Conservation (phyloP, 1,140 invertebrate genomes). For the Rhizoglyphus robini region DNA sequence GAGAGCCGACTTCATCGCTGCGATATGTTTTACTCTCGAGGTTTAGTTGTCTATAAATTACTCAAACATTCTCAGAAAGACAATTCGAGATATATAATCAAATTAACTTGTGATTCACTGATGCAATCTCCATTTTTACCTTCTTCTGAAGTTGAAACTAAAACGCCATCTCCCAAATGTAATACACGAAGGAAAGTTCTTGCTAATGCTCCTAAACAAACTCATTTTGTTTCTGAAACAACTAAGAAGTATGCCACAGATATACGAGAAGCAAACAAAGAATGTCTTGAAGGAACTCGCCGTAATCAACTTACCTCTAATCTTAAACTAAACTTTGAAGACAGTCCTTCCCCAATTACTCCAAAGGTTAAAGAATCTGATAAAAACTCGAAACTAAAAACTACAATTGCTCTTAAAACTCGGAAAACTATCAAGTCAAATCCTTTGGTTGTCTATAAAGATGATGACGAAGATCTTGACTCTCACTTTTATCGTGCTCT, state of each 20-base stretch:
- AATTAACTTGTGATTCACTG: background rate
- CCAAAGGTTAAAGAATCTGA: background rate
- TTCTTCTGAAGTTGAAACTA: no score
- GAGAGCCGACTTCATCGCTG: background rate
- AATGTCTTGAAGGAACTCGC: background rate
- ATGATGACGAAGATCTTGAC: background rate
- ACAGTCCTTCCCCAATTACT: background rate
- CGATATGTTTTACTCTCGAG: background rate
- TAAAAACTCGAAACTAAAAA: background rate
- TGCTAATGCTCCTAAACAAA: background rate
- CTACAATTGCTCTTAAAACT: background rate
- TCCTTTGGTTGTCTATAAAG: no score
- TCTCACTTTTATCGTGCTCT: no score
- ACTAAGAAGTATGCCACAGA: background rate
- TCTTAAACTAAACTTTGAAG: no score
- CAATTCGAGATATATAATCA: background rate
- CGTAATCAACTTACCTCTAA: no score
- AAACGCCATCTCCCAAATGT: no score
- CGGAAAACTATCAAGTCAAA: background rate
- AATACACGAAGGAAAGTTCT: no score
- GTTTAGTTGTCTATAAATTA: background rate
- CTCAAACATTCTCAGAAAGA: background rate
- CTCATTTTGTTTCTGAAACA: background rate
- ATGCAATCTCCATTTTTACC: no score
- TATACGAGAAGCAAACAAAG: background rate